These are phyloP conservation scores for Muntiacus muntjak DNA, from an alignment of 2,113 vertebrate species.

Conservation along the genomic window DNA sequence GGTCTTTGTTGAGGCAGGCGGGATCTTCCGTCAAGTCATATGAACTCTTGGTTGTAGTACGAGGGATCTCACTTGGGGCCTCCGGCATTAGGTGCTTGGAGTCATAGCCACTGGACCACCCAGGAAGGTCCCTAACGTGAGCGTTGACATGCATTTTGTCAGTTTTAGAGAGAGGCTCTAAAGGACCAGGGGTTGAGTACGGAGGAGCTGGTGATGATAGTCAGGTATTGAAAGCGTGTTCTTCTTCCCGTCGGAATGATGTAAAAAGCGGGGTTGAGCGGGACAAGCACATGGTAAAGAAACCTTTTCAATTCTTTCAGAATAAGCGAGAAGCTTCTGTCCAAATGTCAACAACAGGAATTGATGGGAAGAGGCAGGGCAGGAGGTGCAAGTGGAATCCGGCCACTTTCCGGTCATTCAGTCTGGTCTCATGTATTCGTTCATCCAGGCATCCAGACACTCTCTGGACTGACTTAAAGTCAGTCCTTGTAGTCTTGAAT, in stretches of 20 bases:
- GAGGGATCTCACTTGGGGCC: background rate
- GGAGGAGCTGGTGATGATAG: background rate
- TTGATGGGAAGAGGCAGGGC: background rate
- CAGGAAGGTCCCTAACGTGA: fast-evolving
- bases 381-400: fast-evolving
- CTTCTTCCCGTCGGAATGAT: background rate
- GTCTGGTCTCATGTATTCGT: background rate
- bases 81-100: background rate
- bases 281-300: no score
- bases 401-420: fast-evolving
- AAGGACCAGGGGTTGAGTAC: fast-evolving
- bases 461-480: background rate
- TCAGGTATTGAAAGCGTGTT: fast-evolving
- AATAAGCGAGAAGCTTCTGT: background rate
- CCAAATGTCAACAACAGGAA: background rate
- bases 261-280: background rate
- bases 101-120: fast-evolving
- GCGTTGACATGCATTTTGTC: background rate
- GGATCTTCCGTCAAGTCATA: background rate
- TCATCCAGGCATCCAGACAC: background rate
- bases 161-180: background rate
- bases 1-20: background rate
- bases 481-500: background rate
- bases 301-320: background rate
- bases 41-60: background rate